phyloP scores from a whole-genome alignment of 53 echinoderm and acorn worm species.

The Arbacia lixula region DNA sequence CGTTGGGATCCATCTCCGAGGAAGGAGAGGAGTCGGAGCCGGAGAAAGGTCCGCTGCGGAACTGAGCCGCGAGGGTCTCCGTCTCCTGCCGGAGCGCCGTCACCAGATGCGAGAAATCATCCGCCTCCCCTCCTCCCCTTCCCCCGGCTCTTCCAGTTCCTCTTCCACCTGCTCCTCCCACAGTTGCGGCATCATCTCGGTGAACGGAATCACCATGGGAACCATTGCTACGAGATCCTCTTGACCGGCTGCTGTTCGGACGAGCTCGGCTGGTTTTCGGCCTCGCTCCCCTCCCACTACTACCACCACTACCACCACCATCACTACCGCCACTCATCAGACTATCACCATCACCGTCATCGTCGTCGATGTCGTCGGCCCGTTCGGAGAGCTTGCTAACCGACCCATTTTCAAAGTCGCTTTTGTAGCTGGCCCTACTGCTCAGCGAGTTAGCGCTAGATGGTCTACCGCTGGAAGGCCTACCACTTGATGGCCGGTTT shows the following conservation, averaged over 20 bases:
- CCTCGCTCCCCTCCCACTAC: neutral
- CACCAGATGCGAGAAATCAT: slow-evolving; percentile 15
- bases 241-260: neutral
- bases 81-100: slow-evolving; percentile 8
- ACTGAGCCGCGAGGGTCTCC: slow-evolving; percentile 23
- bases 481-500: neutral
- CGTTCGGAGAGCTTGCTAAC: neutral
- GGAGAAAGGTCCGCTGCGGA: slow-evolving; percentile 6
- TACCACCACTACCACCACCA: neutral
- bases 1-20: neutral
- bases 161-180: neutral
- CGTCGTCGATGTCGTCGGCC: neutral
- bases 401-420: neutral
- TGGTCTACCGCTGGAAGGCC: neutral
- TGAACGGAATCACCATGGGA: neutral
- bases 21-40: neutral
- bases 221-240: neutral
- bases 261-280: slow-evolving; percentile 14
- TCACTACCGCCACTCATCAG: neutral
- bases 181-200: neutral
- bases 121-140: neutral
- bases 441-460: slow-evolving; percentile 11
- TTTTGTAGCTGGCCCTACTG: neutral
- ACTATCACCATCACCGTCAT: neutral
- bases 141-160: too few species aligned